These are phyloP conservation scores for Lampropteryx suffumata DNA, from an alignment of 2,888 invertebrate species.

Conservation along the genomic window DNA sequence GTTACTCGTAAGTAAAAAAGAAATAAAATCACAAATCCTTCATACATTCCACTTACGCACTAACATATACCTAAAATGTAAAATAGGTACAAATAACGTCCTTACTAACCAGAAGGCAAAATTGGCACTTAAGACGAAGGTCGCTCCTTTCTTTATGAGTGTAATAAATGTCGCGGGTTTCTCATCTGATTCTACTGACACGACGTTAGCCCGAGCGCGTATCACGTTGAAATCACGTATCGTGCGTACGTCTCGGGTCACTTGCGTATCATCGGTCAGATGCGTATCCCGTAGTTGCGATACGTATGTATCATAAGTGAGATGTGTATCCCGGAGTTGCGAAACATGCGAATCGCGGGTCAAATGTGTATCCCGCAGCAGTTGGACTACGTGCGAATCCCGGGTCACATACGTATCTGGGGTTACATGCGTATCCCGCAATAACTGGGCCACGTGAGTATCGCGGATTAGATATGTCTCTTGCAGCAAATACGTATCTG, in stretches of 20 bases:
- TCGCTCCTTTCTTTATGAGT: conserved; percentile 61
- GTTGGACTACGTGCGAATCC: neutral
- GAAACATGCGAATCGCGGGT: neutral
- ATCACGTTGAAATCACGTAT: conserved; percentile 5
- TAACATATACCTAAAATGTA: conserved; percentile 78
- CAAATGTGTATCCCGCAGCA: conserved; percentile 11
- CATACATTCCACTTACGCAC: conserved; percentile 76
- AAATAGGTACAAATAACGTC: conserved; percentile 80
- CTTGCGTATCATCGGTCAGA: neutral
- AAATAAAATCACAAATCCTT: conserved; percentile 61
- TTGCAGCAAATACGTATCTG: neutral
- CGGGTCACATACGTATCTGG: neutral
- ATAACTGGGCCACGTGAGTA: neutral
- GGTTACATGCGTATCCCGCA: neutral
- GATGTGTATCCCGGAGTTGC: neutral
- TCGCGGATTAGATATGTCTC: neutral
- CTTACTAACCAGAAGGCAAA: conserved; percentile 83
- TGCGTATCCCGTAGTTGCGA: conserved; percentile 9
- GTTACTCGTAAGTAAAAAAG: conserved; percentile 33
- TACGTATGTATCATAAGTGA: neutral
- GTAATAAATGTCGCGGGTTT: conserved; percentile 51
- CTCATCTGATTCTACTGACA: conserved; percentile 17
- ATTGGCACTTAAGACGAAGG: conserved; percentile 81
- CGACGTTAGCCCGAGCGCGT: conserved; percentile 2
- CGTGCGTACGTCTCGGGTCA: conserved; percentile 4